Evolutionary conservation across 2,797 vertebrate genomes (phyloP).

Genomic region (Rousettus madagascariensis): DNA sequence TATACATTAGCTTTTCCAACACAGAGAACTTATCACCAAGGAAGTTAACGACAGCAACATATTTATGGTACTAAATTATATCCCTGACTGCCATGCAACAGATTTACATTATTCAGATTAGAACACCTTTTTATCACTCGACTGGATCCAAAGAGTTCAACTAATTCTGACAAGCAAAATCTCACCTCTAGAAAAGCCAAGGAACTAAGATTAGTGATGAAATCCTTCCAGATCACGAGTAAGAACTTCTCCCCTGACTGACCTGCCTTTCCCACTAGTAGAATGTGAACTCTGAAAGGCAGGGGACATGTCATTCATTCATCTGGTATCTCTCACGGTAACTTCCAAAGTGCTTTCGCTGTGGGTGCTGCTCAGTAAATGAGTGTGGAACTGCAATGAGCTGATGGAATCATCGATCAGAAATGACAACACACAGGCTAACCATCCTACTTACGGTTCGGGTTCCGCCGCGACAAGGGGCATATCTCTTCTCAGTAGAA

Average conservation of each 20-base stretch:
- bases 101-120: slow-evolving; percentile 19
- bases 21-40: neutral
- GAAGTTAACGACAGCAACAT: neutral
- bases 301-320: neutral
- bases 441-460: slow-evolving; percentile 87
- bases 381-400: neutral
- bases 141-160: neutral
- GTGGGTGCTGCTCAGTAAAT: neutral
- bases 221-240: neutral
- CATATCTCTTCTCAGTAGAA: slow-evolving; percentile 94
- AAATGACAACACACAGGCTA: neutral
- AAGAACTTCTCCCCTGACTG: neutral
- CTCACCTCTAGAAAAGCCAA: neutral
- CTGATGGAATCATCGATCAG: neutral
- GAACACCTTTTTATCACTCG: neutral
- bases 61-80: slow-evolving; percentile 9
- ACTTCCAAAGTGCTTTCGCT: neutral
- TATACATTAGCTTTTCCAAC: slow-evolving; percentile 13
- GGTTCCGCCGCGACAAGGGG: slow-evolving; percentile 87
- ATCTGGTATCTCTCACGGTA: neutral
- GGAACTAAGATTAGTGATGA: neutral
- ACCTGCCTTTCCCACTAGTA: neutral
- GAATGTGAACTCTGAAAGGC: neutral
- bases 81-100: neutral
- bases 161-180: slow-evolving; percentile 18